phyloP scores from a whole-genome alignment of 2,113 vertebrate genomes.

The Lagenorhynchus albirostris region DNA sequence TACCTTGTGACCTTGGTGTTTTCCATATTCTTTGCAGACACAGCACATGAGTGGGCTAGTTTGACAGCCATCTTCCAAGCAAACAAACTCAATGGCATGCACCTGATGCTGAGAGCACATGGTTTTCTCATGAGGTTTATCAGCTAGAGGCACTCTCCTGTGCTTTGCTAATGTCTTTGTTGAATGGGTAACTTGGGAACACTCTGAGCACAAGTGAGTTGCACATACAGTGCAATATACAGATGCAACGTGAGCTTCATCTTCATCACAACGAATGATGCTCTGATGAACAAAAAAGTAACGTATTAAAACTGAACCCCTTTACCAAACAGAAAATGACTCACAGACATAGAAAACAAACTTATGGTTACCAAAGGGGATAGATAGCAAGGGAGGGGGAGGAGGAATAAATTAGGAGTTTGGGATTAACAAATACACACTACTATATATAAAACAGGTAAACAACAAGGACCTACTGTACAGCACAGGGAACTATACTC shows the following conservation, averaged over 20 bases:
- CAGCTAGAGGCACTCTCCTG: slow-evolving; percentile 94
- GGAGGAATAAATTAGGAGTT: neutral
- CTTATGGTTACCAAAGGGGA: neutral
- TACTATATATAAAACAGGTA: neutral
- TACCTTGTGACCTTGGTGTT: slow-evolving; percentile 99
- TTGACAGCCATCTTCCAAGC: slow-evolving; percentile 95
- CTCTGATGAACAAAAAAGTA: slow-evolving; percentile 81
- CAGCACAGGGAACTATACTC: neutral
- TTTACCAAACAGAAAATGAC: neutral
- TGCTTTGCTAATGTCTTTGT: slow-evolving; percentile 98
- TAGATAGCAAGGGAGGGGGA: neutral
- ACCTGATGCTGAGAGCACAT: slow-evolving; percentile 97
- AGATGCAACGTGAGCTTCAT: slow-evolving; percentile 95
- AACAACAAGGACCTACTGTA: neutral
- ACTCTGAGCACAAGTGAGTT: slow-evolving; percentile 96
- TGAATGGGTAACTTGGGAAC: slow-evolving; percentile 96
- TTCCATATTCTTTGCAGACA: slow-evolving; percentile 99
- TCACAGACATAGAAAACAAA: neutral
- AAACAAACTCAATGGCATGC: slow-evolving; percentile 98
- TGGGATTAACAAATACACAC: too few relatives aligned
- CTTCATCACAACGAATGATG: slow-evolving; percentile 95
- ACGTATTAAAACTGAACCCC: slow-evolving; percentile 15
- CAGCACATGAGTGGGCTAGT: slow-evolving; percentile 97
- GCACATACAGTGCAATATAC: slow-evolving; percentile 98
- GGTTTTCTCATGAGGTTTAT: slow-evolving; percentile 98